Percentiles rank a stretch among this genome's conserved stretches.
Evolutionary conservation across 2,113 vertebrate species (phyloP).

Genomic region (Podiceps cristatus): DNA sequence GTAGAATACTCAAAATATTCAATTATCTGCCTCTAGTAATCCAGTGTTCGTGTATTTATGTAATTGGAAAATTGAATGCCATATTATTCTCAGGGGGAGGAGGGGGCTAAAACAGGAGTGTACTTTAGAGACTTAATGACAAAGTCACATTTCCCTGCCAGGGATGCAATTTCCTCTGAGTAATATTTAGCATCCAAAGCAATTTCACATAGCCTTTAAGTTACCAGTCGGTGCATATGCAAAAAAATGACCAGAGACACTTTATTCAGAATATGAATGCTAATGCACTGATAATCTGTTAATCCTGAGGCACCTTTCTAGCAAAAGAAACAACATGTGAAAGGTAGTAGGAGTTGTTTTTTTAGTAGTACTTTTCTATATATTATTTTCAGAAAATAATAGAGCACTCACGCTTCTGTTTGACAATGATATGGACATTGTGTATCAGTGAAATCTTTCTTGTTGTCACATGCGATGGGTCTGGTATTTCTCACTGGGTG

Average conservation of each 20-base stretch:
- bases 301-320: neutral
- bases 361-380: neutral
- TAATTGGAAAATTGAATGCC: slow-evolving; percentile 47
- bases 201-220: neutral
- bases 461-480: neutral
- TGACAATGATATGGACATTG: neutral
- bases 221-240: neutral
- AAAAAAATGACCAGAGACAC: neutral
- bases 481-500: neutral
- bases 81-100: neutral
- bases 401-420: neutral
- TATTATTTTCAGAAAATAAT: neutral
- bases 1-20: slow-evolving; percentile 15
- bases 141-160: slow-evolving; percentile 12
- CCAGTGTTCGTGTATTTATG: slow-evolving; percentile 29
- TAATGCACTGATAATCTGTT: neutral
- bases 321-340: neutral
- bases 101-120: neutral
- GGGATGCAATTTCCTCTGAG: slow-evolving; percentile 9
- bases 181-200: slow-evolving; percentile 6
- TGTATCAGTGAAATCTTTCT: neutral
- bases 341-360: neutral
- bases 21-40: slow-evolving; percentile 35
- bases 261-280: slow-evolving; percentile 1
- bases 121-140: slow-evolving; percentile 11